Percentiles rank a stretch among this genome's conserved stretches.
Evolutionary conservation across 35 echinoderm and acorn worm genomes (phyloP).

Genomic region (Lytechinus pictus): DNA sequence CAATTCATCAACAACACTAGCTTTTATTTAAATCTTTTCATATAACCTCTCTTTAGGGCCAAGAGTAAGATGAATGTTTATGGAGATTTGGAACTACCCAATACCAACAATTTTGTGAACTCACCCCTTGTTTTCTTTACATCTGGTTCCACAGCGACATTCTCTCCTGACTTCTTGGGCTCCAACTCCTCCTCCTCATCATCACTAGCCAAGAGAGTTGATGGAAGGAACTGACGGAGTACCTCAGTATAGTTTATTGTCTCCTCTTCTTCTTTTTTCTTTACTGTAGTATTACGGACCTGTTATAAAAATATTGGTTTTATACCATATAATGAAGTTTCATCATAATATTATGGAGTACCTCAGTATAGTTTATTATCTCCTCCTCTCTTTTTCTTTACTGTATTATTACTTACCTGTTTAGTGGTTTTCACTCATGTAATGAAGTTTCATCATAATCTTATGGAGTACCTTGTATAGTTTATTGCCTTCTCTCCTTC

Average conservation of each 20-base stretch:
- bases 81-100: too few relatives aligned
- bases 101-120: background rate
- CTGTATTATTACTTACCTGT: background rate
- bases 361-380: conserved; percentile 29
- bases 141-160: background rate
- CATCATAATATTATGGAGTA: background rate
- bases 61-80: too few relatives aligned
- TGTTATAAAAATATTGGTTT: background rate
- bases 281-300: conserved; percentile 83
- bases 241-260: conserved; percentile 76
- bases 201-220: conserved; percentile 58
- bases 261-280: conserved; percentile 84
- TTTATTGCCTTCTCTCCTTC: conserved; percentile 68
- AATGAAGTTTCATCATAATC: background rate
- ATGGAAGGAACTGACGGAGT: conserved; percentile 74
- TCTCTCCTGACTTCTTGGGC: background rate
- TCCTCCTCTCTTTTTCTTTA: background rate
- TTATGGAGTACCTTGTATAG: conserved; percentile 70
- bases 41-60: too few relatives aligned
- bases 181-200: conserved; percentile 35
- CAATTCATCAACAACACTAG: too few relatives aligned
- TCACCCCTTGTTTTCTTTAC: background rate
- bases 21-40: too few relatives aligned
- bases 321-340: background rate
- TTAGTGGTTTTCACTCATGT: background rate